Conservation (phyloP, 2,888 invertebrate species). For the Synergus laeviventris region DNA sequence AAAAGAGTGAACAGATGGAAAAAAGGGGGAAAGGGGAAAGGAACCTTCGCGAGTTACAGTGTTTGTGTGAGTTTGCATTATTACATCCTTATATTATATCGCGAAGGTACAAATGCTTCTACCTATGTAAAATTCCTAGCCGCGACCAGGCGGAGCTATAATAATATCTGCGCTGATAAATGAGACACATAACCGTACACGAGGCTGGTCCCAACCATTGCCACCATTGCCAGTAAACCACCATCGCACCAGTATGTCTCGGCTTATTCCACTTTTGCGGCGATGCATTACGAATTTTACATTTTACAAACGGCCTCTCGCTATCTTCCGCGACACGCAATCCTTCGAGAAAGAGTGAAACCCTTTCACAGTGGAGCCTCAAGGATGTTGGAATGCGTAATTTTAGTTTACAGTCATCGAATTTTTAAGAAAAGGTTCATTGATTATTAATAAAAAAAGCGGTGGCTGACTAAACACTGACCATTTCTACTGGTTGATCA, state of each 20-base stretch:
- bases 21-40: slow-evolving; percentile 45
- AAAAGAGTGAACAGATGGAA: slow-evolving; percentile 37
- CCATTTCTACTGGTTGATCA: too few species aligned
- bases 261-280: slow-evolving; percentile 73
- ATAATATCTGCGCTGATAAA: slow-evolving; percentile 75
- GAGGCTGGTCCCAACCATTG: slow-evolving; percentile 59
- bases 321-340: slow-evolving; percentile 71
- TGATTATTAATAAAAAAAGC: too few species aligned
- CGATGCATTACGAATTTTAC: slow-evolving; percentile 74
- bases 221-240: slow-evolving; percentile 40
- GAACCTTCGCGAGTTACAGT: slow-evolving; percentile 38
- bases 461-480: too few species aligned
- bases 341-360: slow-evolving; percentile 66
- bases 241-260: slow-evolving; percentile 62
- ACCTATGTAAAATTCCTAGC: slow-evolving; percentile 73
- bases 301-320: slow-evolving; percentile 71
- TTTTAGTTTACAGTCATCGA: not conserved
- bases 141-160: slow-evolving; percentile 69
- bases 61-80: slow-evolving; percentile 69
- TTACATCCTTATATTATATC: slow-evolving; percentile 74
- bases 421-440: too few species aligned
- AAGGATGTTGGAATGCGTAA: not conserved
- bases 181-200: slow-evolving; percentile 75
- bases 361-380: slow-evolving; percentile 60
- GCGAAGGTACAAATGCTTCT: slow-evolving; percentile 72